Conservation (phyloP, 2,797 vertebrate genomes). For the Labeo calbasu region DNA sequence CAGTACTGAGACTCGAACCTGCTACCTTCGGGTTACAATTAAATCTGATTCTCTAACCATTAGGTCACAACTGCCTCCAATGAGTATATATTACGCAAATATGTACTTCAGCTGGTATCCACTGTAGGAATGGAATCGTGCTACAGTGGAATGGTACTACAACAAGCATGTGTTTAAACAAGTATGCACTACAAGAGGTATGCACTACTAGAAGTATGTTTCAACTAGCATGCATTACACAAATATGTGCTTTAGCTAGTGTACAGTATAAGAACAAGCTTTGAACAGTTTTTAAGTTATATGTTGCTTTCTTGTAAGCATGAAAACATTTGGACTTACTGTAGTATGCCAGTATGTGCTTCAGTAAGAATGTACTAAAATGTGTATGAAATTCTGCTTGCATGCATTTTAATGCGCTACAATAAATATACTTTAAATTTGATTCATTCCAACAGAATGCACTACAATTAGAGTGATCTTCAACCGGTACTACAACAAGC, state of each 20-base stretch:
- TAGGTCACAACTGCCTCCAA: too few species aligned
- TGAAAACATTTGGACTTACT: neutral
- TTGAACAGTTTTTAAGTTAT: neutral
- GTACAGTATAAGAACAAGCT: neutral
- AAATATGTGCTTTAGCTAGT: neutral
- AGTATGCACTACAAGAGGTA: neutral
- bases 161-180: too few species aligned
- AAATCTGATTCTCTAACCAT: too few species aligned
- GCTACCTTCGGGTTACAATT: too few species aligned
- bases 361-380: neutral
- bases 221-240: neutral
- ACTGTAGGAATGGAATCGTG: neutral
- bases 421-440: neutral
- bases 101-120: neutral
- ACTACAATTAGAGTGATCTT: neutral
- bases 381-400: neutral
- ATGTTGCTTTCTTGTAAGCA: neutral
- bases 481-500: neutral
- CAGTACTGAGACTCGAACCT: too few species aligned
- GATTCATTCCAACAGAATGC: neutral
- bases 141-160: too few species aligned
- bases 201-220: neutral
- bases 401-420: neutral
- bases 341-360: neutral
- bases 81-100: neutral